phyloP scores from a whole-genome alignment of 2,888 invertebrate species.

The Branchinecta sandiegonensis region DNA sequence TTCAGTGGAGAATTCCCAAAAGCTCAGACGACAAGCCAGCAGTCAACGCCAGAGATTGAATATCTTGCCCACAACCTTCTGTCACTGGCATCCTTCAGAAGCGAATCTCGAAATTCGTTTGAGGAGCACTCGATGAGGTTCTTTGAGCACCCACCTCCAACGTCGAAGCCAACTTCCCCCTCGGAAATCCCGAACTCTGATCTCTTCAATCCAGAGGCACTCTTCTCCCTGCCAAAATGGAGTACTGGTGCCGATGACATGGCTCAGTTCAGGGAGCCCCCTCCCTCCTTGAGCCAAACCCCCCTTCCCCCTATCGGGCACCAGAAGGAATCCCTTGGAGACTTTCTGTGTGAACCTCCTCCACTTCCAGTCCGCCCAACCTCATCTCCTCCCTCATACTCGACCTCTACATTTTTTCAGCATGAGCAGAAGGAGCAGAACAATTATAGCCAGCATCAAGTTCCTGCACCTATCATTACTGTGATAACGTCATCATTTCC shows the following conservation, averaged over 20 bases:
- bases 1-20: constrained; percentile 1
- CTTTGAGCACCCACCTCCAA: constrained; percentile 2
- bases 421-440: constrained; percentile 11
- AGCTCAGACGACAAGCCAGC: not conserved
- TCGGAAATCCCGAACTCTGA: not conserved
- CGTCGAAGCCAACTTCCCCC: not conserved
- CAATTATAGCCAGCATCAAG: not conserved
- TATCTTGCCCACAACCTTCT: constrained; percentile 5
- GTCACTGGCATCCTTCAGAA: constrained; percentile 12
- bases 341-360: constrained; percentile 5
- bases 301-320: not conserved
- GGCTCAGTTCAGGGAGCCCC: constrained; percentile 3
- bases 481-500: constrained; percentile 14
- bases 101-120: not conserved
- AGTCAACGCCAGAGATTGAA: constrained; percentile 11
- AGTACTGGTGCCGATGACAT: constrained; percentile 11
- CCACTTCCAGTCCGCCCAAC: constrained; percentile 7
- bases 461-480: constrained; percentile 5
- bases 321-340: constrained; percentile 3
- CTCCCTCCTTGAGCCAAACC: not conserved
- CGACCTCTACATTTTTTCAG: not conserved
- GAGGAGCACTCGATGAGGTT: not conserved
- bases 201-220: not conserved
- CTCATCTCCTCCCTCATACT: not conserved
- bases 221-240: constrained; percentile 2